A percentile compares a stretch with the other conserved stretches of the same genome.
These are phyloP conservation scores for Pelvicachromis taeniatus DNA, from an alignment of 2,113 vertebrate genomes.

Conservation along the genomic window DNA sequence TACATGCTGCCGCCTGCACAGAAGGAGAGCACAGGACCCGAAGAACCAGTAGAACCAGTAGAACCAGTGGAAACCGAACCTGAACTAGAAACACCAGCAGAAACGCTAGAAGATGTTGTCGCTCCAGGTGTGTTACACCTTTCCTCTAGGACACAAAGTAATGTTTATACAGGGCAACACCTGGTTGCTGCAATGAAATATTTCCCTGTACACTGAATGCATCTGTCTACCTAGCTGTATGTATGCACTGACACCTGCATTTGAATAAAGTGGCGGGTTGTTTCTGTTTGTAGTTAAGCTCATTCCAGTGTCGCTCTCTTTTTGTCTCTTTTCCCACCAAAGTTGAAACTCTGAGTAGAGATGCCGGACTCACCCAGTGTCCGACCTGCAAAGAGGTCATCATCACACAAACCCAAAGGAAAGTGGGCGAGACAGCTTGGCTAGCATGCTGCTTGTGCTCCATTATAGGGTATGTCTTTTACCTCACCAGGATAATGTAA, in stretches of 20 bases:
- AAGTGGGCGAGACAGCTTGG: slow-evolving; percentile 11
- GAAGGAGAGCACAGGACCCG: neutral
- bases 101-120: neutral
- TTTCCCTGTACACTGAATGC: neutral
- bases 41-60: neutral
- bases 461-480: slow-evolving; percentile 30
- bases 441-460: slow-evolving; percentile 21
- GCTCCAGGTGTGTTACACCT: neutral
- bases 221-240: neutral
- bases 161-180: neutral
- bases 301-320: neutral
- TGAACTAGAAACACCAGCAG: neutral
- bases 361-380: slow-evolving; percentile 18
- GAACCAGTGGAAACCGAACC: neutral
- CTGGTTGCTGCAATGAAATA: neutral
- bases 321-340: neutral
- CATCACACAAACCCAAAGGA: slow-evolving; percentile 27
- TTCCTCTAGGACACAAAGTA: neutral
- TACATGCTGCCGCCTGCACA: slow-evolving; percentile 1
- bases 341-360: neutral
- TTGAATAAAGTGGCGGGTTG: neutral
- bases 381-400: slow-evolving; percentile 48
- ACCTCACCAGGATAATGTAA: neutral
- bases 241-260: neutral
- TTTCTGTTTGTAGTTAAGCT: neutral